A percentile compares a stretch with the other conserved stretches of the same genome.
Evolutionary conservation across 2,113 vertebrate species (phyloP).

Genomic region (Excalfactoria chinensis): DNA sequence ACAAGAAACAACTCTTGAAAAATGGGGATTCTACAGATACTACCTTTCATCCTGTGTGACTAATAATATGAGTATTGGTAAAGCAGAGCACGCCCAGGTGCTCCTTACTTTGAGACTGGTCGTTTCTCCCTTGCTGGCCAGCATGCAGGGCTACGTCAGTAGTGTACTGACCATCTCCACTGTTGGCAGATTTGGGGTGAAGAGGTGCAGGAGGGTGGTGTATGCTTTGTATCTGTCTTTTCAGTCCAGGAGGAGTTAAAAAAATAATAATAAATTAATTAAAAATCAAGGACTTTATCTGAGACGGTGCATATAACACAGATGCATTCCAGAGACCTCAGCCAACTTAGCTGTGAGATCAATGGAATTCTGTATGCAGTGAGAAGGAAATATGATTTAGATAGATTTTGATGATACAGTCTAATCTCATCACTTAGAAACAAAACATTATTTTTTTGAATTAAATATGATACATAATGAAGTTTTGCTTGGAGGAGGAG

Average conservation of each 20-base stretch:
- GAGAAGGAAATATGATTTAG: neutral
- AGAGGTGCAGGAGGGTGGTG: neutral
- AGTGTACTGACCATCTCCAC: neutral
- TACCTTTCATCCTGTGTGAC: neutral
- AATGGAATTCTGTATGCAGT: neutral
- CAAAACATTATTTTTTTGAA: neutral
- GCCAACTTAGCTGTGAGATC: neutral
- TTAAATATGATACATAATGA: neutral
- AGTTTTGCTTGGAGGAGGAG: neutral
- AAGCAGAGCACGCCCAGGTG: neutral
- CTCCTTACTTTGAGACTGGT: neutral
- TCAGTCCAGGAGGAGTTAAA: neutral
- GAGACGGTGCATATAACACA: neutral
- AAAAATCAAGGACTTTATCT: neutral
- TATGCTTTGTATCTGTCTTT: neutral
- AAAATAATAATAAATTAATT: neutral
- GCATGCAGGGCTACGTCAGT: fast-evolving
- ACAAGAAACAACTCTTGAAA: neutral
- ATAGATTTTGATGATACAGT: neutral
- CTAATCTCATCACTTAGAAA: neutral
- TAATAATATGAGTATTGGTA: neutral
- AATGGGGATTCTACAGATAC: neutral
- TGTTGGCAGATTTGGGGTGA: neutral
- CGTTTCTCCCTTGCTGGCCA: neutral
- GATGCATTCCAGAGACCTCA: neutral